A percentile compares a stretch with the other conserved stretches of the same genome.
phyloP scores from a whole-genome alignment of 2,888 invertebrate species.

The Cremastobaeus sp. region DNA sequence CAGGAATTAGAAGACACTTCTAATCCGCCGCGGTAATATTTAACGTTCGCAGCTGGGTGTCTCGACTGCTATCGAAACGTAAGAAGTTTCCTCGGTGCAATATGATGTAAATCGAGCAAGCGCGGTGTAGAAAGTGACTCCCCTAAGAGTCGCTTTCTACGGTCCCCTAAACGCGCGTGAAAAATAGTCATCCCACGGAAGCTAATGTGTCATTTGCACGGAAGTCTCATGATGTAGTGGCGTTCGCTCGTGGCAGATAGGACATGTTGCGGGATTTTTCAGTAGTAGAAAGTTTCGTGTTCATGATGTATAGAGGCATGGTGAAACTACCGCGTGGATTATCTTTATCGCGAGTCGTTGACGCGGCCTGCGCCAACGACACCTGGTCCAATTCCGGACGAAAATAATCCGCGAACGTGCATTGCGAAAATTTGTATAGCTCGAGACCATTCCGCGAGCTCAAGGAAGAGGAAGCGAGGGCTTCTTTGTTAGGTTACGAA shows the following conservation, averaged over 20 bases:
- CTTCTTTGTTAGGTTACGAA: conserved; percentile 1
- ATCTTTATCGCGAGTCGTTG: conserved; percentile 49
- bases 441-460: no score
- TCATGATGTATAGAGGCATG: conserved; percentile 44
- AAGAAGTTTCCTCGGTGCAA: no score
- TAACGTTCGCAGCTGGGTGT: no score
- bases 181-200: conserved; percentile 22
- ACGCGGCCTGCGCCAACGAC: conserved; percentile 19
- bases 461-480: neutral
- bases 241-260: conserved; percentile 39
- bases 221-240: conserved; percentile 42
- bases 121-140: conserved; percentile 29
- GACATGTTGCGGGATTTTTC: conserved; percentile 44
- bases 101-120: conserved; percentile 2
- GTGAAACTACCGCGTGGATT: conserved; percentile 50
- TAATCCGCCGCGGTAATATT: no score
- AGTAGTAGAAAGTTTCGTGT: conserved; percentile 24
- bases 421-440: no score
- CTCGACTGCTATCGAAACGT: no score
- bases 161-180: no score
- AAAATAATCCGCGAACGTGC: conserved; percentile 36
- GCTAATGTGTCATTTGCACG: conserved; percentile 37
- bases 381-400: conserved; percentile 14
- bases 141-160: conserved; percentile 10
- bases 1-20: no score